phyloP scores from a whole-genome alignment of 1,140 invertebrate genomes.

The Listronotus bonariensis region DNA sequence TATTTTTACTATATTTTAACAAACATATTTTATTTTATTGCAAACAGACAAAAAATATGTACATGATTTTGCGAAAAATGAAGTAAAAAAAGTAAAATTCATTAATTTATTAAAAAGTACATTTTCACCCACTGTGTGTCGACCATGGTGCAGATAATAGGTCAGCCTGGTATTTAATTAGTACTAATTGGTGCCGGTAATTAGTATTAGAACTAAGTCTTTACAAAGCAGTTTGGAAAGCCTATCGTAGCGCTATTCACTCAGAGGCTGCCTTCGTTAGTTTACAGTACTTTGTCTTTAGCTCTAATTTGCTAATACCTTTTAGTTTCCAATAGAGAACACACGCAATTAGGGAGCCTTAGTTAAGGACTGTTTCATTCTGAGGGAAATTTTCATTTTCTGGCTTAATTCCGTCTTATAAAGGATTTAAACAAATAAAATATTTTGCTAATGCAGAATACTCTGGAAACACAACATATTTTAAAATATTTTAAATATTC shows the following conservation, averaged over 20 bases:
- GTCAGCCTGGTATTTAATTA: slow-evolving; percentile 49
- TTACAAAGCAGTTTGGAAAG: slow-evolving; percentile 51
- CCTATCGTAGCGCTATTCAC: slow-evolving; percentile 39
- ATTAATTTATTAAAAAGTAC: too few species aligned
- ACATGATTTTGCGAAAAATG: too few species aligned
- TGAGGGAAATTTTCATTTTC: neutral
- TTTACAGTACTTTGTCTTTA: slow-evolving; percentile 31
- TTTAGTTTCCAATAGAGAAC: slow-evolving; percentile 15
- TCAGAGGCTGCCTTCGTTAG: slow-evolving; percentile 22
- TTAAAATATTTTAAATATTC: too few species aligned
- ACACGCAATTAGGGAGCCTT: slow-evolving; percentile 7
- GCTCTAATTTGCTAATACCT: slow-evolving; percentile 37
- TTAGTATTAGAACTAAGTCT: slow-evolving; percentile 52
- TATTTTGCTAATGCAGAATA: too few species aligned
- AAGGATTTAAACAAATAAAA: too few species aligned
- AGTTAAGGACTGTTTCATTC: neutral
- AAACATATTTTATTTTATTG: too few species aligned
- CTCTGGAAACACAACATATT: too few species aligned
- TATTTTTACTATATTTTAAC: too few species aligned
- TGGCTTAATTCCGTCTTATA: too few species aligned
- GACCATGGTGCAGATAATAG: slow-evolving; percentile 45
- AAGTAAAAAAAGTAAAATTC: too few species aligned
- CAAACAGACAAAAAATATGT: too few species aligned
- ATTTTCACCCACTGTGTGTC: slow-evolving; percentile 5
- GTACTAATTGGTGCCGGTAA: slow-evolving; percentile 49